phyloP scores from a whole-genome alignment of 92 coral and sea anemone species.

The Hydrozoanthus gracilis region DNA sequence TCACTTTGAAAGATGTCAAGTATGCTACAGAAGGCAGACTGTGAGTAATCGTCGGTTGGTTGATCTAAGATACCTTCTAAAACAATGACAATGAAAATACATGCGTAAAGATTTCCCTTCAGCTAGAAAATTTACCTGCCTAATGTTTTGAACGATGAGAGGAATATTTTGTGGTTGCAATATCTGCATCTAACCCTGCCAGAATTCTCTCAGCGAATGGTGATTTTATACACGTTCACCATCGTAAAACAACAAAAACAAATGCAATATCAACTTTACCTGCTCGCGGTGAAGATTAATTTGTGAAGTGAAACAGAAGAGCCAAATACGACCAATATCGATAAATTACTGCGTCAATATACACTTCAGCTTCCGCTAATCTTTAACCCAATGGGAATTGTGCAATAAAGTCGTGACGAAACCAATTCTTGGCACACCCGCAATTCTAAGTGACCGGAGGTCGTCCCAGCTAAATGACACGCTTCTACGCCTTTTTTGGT shows the following conservation, averaged over 20 bases:
- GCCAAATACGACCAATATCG: slow-evolving; percentile 17
- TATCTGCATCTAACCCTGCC: too few relatives aligned
- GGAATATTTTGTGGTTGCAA: not conserved
- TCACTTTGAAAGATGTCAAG: not conserved
- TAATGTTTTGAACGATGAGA: not conserved
- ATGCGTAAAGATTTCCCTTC: too few relatives aligned
- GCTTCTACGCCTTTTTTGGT: slow-evolving; percentile 15
- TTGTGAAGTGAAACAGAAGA: slow-evolving; percentile 19
- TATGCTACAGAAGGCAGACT: not conserved
- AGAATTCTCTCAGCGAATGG: not conserved
- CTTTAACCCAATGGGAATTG: slow-evolving; percentile 17
- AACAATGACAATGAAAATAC: too few relatives aligned
- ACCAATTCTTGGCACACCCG: slow-evolving; percentile 29
- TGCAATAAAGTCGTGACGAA: slow-evolving; percentile 27
- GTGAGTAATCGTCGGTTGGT: too few relatives aligned
- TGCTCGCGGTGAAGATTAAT: slow-evolving; percentile 17
- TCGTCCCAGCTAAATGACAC: slow-evolving; percentile 8
- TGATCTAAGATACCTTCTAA: too few relatives aligned
- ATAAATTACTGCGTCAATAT: slow-evolving; percentile 26
- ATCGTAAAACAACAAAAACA: not conserved
- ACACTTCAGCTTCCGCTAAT: slow-evolving; percentile 32
- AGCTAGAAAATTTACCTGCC: too few relatives aligned
- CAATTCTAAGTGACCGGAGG: slow-evolving; percentile 18
- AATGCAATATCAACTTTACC: slow-evolving; percentile 19
- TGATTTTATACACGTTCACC: not conserved